Percentiles rank a stretch among this genome's conserved stretches.
Conservation (phyloP, 2,113 vertebrate genomes). For the Phoxinus phoxinus region DNA sequence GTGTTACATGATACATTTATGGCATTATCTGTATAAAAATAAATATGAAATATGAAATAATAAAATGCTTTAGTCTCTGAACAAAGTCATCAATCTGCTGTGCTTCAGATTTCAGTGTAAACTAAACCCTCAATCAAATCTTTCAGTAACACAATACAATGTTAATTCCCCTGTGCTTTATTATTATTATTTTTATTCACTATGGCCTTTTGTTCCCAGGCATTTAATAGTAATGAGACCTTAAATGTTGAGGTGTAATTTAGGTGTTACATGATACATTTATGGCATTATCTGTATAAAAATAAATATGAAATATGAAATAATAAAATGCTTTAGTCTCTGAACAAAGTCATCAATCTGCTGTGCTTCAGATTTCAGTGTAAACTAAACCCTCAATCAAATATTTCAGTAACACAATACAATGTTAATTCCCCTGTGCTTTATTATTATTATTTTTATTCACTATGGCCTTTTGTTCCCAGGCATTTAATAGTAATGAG, state of each 20-base stretch:
- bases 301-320: slow-evolving; percentile 37
- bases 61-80: neutral
- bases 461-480: neutral
- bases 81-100: neutral
- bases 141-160: neutral
- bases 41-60: slow-evolving; percentile 28
- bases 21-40: slow-evolving; percentile 30
- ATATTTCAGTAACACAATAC: neutral
- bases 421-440: neutral
- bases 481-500: neutral
- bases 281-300: slow-evolving; percentile 20
- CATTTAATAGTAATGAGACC: neutral
- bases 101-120: slow-evolving; percentile 33
- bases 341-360: neutral
- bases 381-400: slow-evolving; percentile 35
- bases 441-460: slow-evolving; percentile 6
- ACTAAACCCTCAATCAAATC: slow-evolving; percentile 28
- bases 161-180: neutral
- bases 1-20: slow-evolving; percentile 18
- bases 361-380: slow-evolving; percentile 15
- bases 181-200: slow-evolving; percentile 4
- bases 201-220: neutral
- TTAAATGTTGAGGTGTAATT: neutral
- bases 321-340: neutral
- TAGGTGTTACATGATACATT: slow-evolving; percentile 21